These are phyloP conservation scores for Heterocephalus glaber DNA, from an alignment of 2,113 vertebrate species.

Conservation along the genomic window DNA sequence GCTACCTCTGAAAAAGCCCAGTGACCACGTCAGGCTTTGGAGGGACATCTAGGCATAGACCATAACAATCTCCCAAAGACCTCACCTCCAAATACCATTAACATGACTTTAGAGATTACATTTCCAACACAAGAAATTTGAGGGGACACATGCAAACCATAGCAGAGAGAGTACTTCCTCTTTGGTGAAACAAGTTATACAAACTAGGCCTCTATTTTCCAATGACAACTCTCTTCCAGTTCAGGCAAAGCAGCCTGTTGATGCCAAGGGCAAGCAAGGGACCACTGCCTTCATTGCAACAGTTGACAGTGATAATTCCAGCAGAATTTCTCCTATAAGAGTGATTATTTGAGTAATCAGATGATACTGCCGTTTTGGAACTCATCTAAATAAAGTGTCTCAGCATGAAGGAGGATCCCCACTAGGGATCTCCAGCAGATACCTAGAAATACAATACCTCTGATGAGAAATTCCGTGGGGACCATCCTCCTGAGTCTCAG, in stretches of 20 bases:
- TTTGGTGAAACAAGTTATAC: slow-evolving; percentile 22
- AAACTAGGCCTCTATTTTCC: neutral
- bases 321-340: slow-evolving; percentile 13
- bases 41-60: too few species aligned
- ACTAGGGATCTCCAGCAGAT: neutral
- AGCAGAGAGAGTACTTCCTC: neutral
- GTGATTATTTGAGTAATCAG: slow-evolving; percentile 20
- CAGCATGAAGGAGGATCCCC: neutral
- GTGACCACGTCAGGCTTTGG: too few species aligned
- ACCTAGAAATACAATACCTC: neutral
- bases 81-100: neutral
- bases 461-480: neutral
- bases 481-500: neutral
- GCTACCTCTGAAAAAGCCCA: too few species aligned
- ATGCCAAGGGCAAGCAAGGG: neutral
- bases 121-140: neutral
- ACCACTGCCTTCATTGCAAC: neutral
- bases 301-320: neutral
- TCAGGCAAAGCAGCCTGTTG: neutral
- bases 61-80: neutral
- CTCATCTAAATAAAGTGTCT: slow-evolving; percentile 32
- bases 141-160: neutral
- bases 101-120: neutral
- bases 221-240: neutral
- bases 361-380: slow-evolving; percentile 20